A percentile compares a stretch with the other conserved stretches of the same genome.
These are phyloP conservation scores for Ptilorrhoa leucosticta DNA, from an alignment of 2,113 vertebrate genomes.

Conservation along the genomic window DNA sequence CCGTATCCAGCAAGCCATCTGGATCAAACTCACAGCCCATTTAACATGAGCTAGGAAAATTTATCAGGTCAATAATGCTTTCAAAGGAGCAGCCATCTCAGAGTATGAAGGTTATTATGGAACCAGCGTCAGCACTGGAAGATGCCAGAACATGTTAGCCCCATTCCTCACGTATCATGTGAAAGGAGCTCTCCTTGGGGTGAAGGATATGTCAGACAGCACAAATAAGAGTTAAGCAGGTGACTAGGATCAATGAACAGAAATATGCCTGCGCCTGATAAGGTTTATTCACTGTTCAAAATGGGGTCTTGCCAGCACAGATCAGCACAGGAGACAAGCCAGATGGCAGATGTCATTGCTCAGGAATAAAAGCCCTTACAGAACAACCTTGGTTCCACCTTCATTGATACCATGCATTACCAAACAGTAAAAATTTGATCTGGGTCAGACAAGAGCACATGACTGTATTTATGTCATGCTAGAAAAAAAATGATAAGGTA, in stretches of 20 bases:
- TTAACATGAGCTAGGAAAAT: slow-evolving; percentile 42
- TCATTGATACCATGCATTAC: neutral
- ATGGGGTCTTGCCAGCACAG: slow-evolving; percentile 11
- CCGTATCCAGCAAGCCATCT: slow-evolving; percentile 39
- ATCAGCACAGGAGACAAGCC: neutral
- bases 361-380: neutral
- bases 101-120: neutral
- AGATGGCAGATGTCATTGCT: neutral
- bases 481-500: neutral
- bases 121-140: neutral
- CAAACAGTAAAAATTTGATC: neutral
- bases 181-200: neutral
- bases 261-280: slow-evolving; percentile 3
- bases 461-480: neutral
- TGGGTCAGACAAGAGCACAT: neutral
- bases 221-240: neutral
- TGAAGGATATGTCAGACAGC: slow-evolving; percentile 1
- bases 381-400: slow-evolving; percentile 20
- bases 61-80: slow-evolving; percentile 49
- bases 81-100: neutral
- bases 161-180: neutral
- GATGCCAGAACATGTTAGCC: neutral
- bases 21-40: slow-evolving; percentile 43
- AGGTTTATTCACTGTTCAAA: slow-evolving; percentile 1
- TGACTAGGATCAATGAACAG: neutral